Conservation (phyloP, 2,888 invertebrate genomes). For the Nephrocerus scutellatus region DNA sequence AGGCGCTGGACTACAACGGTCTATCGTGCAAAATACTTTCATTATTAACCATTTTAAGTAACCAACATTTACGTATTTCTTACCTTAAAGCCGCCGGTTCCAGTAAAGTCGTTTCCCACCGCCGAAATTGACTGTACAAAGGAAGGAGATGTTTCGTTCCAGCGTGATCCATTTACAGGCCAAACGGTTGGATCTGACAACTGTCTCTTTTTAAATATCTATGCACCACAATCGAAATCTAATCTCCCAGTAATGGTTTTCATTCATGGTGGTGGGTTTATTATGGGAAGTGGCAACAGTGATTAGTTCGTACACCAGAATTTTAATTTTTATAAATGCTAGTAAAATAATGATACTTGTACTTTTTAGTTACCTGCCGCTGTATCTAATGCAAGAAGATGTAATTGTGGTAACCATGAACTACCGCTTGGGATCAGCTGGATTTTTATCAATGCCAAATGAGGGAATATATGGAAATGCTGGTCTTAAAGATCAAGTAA, state of each 20-base stretch:
- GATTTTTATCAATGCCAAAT: slow-evolving; percentile 40
- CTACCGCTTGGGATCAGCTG: slow-evolving; percentile 42
- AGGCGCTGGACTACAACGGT: no score
- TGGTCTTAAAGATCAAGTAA: slow-evolving; percentile 43
- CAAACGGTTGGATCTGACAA: slow-evolving; percentile 39
- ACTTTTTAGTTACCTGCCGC: slow-evolving; percentile 35
- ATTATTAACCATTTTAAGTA: no score
- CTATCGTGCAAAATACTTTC: no score
- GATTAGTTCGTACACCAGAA: slow-evolving; percentile 32
- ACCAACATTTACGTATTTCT: no score
- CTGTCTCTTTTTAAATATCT: slow-evolving; percentile 42
- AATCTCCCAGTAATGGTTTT: slow-evolving; percentile 44
- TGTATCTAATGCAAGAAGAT: slow-evolving; percentile 38
- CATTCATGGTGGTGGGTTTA: slow-evolving; percentile 44
- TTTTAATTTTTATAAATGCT: not conserved
- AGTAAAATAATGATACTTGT: not conserved
- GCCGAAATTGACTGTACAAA: slow-evolving; percentile 38
- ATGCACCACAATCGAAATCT: slow-evolving; percentile 31
- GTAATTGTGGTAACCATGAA: slow-evolving; percentile 44
- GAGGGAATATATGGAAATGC: slow-evolving; percentile 43
- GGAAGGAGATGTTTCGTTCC: slow-evolving; percentile 36
- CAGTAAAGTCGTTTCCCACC: slow-evolving; percentile 33
- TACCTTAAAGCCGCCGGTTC: slow-evolving; percentile 35
- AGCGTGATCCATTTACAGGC: slow-evolving; percentile 32
- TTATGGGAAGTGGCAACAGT: slow-evolving; percentile 37